Conservation (phyloP, 2,113 vertebrate genomes). For the Chaetodon trifascialis region DNA sequence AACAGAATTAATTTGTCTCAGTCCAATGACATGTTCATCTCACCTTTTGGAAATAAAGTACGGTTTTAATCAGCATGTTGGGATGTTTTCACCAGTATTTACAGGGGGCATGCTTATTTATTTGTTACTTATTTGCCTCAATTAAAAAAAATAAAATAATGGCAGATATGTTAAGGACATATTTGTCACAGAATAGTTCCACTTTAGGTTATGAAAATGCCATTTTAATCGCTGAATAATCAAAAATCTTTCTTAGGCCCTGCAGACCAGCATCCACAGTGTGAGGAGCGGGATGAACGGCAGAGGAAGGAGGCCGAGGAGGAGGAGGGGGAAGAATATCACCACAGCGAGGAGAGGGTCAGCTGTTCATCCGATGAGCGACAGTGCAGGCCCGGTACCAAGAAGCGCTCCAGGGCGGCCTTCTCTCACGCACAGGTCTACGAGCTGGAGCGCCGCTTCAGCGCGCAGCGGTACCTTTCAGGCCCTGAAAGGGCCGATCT, state of each 20-base stretch:
- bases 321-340: conserved; percentile 1
- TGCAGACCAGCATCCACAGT: conserved; percentile 25
- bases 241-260: conserved; percentile 9
- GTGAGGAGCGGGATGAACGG: background rate
- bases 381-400: conserved; percentile 54
- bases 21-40: background rate
- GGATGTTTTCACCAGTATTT: background rate
- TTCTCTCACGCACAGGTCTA: conserved; percentile 87
- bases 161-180: background rate
- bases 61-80: background rate
- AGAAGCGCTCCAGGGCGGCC: conserved; percentile 87
- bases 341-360: conserved; percentile 30
- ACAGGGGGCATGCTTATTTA: background rate
- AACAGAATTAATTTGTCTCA: background rate
- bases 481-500: conserved; percentile 84
- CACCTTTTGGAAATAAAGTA: background rate
- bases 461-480: conserved; percentile 84
- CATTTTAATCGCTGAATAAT: background rate
- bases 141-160: background rate
- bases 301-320: background rate
- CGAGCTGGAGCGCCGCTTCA: conserved; percentile 87
- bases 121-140: background rate
- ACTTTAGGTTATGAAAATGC: background rate
- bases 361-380: conserved; percentile 43
- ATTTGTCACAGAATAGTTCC: background rate